Base-by-base conservation (phyloP, 2,113 vertebrate species). In the Agelaius tricolor region DNA sequence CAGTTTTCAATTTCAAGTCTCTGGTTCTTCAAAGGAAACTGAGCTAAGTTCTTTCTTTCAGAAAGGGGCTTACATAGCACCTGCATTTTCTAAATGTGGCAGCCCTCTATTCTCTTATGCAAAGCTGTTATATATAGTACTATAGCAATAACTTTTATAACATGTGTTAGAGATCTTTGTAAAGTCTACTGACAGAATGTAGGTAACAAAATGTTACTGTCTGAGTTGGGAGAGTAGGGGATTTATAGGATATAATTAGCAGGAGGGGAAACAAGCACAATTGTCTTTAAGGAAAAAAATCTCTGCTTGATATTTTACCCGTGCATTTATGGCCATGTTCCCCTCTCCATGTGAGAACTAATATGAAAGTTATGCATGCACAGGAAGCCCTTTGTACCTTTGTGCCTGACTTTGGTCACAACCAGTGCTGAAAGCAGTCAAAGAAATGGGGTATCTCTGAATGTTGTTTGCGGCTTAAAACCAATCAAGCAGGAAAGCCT, bases 1-100 rank as follows among this genome's bases (percentile, higher is more conserved):
- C 98, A 98, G 98, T 98, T 98, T 98, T 98, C 97, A 96, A 97
- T 99, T 99, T 98, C 98, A 98, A 98, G 98, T 98, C 98, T 98
- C 95, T 96, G 96, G 97, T 97, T 98, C 98, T 98, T 98, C 98
- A 98, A 98, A 98, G 98, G 97, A 98, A 98, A 97, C 78, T 95
- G 97, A 98, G 97, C 97, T 97, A 97, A 97, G 96, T 96, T 97
- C 97, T 95, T 97, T 95, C 96, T 97, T 98, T 97, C 97, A 97
- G 97, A 97, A 97, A 97, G 96, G 92, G 97, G 97, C 96, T 98
- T 98, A 97, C 93, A 94, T 75, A 95, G 97, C 98, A 98, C 98
- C 97, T 97, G 98, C 95, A 98, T 98, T 96, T 98, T 97, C 98
- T 98, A 98, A 98, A 98, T 98, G 98, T 97, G 96, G 97, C 97